Percentiles rank a stretch among this genome's conserved stretches.
These are phyloP conservation scores for Neostethus bicornis DNA, from an alignment of 2,797 vertebrate genomes.

Conservation along the genomic window DNA sequence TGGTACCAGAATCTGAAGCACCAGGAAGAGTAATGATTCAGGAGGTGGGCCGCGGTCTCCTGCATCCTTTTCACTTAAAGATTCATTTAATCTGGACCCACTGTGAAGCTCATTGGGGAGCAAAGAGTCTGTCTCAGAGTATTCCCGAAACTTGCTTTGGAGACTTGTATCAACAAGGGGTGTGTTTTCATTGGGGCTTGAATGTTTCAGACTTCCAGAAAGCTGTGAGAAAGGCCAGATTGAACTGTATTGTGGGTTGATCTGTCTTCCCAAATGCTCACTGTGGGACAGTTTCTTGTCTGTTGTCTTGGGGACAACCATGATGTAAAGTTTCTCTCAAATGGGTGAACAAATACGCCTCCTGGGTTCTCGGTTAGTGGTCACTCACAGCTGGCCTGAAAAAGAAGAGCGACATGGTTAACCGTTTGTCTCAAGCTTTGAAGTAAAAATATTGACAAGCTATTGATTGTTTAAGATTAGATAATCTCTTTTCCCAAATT, in stretches of 20 bases:
- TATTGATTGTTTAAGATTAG: background rate
- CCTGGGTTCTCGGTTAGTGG: constrained; percentile 49
- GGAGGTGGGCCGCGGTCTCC: constrained; percentile 57
- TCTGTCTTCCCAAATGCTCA: constrained; percentile 52
- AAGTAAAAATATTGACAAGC: background rate
- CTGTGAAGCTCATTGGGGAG: constrained; percentile 72
- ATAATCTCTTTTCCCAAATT: background rate
- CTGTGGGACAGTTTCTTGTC: constrained; percentile 76
- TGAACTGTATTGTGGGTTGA: constrained; percentile 58
- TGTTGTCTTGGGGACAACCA: constrained; percentile 82
- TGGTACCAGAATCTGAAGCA: constrained; percentile 90
- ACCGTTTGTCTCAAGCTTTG: background rate
- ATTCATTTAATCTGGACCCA: constrained; percentile 41
- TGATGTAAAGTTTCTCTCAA: constrained; percentile 75
- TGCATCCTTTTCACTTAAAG: constrained; percentile 21
- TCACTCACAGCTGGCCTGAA: constrained; percentile 8
- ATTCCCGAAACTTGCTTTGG: constrained; percentile 34
- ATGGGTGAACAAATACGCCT: constrained; percentile 67
- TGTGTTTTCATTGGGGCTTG: constrained; percentile 15
- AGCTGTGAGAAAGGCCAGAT: constrained; percentile 13
- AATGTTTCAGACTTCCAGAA: constrained; percentile 12
- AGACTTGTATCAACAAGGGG: constrained; percentile 13
- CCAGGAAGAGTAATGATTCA: constrained; percentile 87
- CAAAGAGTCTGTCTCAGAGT: constrained; percentile 85
- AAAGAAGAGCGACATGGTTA: background rate